A percentile compares a stretch with the other conserved stretches of the same genome.
Evolutionary conservation across 2,888 invertebrate species (phyloP).

Genomic region (Urechis unicinctus): DNA sequence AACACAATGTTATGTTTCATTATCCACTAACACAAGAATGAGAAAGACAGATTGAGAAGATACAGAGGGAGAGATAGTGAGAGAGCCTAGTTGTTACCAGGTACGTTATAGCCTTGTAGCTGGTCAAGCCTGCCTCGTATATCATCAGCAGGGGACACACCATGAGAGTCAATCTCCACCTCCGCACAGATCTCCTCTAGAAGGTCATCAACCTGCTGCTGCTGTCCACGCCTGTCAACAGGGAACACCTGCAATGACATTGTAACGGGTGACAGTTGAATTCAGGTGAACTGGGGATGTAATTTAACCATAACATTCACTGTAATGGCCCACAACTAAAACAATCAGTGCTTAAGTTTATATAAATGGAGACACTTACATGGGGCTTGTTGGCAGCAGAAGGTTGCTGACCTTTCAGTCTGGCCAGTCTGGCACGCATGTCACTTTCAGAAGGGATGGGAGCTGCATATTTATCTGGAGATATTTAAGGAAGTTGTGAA

Average conservation of each 20-base stretch:
- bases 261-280: background rate
- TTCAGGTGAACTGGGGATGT: too few relatives aligned
- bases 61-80: too few relatives aligned
- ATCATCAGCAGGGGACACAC: slow-evolving; percentile 4
- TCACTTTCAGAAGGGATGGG: slow-evolving; percentile 9
- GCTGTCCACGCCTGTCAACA: slow-evolving; percentile 28
- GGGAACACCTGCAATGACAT: background rate
- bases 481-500: background rate
- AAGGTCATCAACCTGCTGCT: slow-evolving; percentile 38
- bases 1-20: too few relatives aligned
- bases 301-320: too few relatives aligned
- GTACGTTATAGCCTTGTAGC: slow-evolving; percentile 9
- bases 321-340: too few relatives aligned
- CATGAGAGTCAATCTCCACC: slow-evolving; percentile 32
- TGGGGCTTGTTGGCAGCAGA: slow-evolving; percentile 5
- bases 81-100: too few relatives aligned
- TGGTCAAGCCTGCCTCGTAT: slow-evolving; percentile 11
- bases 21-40: too few relatives aligned
- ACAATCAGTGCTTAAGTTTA: background rate
- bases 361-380: background rate
- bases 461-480: background rate
- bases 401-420: slow-evolving; percentile 11
- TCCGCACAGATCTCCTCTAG: slow-evolving; percentile 40
- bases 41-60: too few relatives aligned
- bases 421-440: slow-evolving; percentile 10